These are phyloP conservation scores for Canis aureus DNA, from an alignment of 2,113 vertebrate genomes.

Conservation along the genomic window DNA sequence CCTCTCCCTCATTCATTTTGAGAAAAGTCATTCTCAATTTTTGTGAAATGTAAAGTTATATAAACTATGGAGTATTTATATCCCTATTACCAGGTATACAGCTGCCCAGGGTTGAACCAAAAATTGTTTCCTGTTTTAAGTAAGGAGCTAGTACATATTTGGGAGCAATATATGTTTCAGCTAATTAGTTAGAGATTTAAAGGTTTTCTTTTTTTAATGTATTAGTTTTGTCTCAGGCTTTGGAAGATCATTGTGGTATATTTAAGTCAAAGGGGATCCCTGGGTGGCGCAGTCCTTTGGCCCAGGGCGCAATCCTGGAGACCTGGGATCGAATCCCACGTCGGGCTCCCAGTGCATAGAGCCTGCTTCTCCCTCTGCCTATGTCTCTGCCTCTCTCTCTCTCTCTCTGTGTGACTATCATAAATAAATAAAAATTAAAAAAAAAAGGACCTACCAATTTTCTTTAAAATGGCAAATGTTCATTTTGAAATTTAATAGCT, in stretches of 20 bases:
- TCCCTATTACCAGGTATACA: not conserved
- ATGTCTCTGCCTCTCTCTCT: too few relatives aligned
- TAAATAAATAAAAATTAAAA: too few relatives aligned
- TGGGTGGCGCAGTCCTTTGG: too few relatives aligned
- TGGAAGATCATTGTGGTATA: not conserved
- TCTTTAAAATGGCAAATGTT: conserved; percentile 39
- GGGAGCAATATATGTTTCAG: not conserved
- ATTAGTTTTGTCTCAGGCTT: conserved; percentile 8
- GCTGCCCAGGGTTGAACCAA: not conserved
- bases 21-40: not conserved
- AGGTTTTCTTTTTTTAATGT: conserved; percentile 21
- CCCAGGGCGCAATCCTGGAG: too few relatives aligned
- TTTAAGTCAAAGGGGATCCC: conserved; percentile 22
- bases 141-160: conserved; percentile 2
- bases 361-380: too few relatives aligned
- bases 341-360: too few relatives aligned
- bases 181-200: conserved; percentile 16
- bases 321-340: too few relatives aligned
- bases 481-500: conserved; percentile 46
- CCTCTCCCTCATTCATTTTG: conserved; percentile 10
- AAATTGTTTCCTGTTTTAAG: not conserved
- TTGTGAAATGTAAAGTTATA: conserved; percentile 20
- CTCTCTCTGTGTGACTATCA: too few relatives aligned
- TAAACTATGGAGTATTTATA: not conserved
- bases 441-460: not conserved